Base-by-base conservation (phyloP, 2,888 invertebrate genomes). In the Lucinisca nassula region DNA sequence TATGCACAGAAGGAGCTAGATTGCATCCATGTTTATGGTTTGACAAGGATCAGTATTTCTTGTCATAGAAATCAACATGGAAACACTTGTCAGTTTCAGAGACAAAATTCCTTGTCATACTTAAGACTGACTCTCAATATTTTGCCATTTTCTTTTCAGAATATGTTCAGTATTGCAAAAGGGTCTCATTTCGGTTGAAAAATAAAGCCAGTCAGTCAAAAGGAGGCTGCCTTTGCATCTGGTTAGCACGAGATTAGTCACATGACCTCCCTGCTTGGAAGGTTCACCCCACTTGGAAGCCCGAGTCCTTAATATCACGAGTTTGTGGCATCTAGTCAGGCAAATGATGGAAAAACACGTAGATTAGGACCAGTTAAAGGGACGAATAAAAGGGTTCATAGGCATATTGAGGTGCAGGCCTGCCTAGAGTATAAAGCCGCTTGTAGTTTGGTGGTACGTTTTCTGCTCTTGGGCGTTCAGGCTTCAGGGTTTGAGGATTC, bases 161-260 rank as follows among this genome's bases (percentile, higher is more conserved):
- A 67, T 14, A 12, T 1, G 35, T 67, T 67, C 67, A n/a, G 35
- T 67, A 67, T 67, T 35, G 67, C 27, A 67, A 67, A 67, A n/a
- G 67, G 67, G 67, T 67, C 67, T 67, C 67, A 35, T 67, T 67
- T 67, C 35, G 35, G 67, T 67, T 67, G 67, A 67, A 35, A 67
- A 35, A 67, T n/a, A 67, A 35, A 21, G 35, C 67, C 67, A 12
- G 30, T 67, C 67, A 17, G 67, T 67, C 58, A 58, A 58, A 67
- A 32, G 67, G 67, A 58, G 58, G 27, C 27, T 58, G 58, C 58
- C 27, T 35, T 67, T 10, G 35, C 67, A 67, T 17, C 35, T 67
- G 67, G 67, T 67, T 67, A 67, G 32, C 67, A 67, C 67, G 17
- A 35, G 67, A 67, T 32, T 17, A 35, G 24, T 8, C 6, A 2